Base-by-base conservation (phyloP, 2,113 vertebrate species). In the Agapornis roseicollis region DNA sequence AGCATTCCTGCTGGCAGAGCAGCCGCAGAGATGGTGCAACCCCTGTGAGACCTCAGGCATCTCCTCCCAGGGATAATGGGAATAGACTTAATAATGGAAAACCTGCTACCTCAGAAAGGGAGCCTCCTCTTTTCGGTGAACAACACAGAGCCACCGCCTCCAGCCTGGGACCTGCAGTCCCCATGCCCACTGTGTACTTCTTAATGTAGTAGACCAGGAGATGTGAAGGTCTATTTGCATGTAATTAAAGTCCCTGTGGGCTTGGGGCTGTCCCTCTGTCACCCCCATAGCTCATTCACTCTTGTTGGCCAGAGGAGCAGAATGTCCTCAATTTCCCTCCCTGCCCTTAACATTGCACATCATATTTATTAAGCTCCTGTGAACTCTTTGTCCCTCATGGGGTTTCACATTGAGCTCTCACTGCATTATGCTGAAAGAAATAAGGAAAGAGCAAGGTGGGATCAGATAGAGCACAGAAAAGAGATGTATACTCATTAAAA, bases 101-200 rank as follows among this genome's bases (percentile, higher is more conserved):
- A 50, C 22, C 55, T 68, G 29, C 60, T 73, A 28, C 27, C 55
- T 46, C 74, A 63, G 61, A 55, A 50, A 23, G 29, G 7, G 53
- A 88, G 73, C 61, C 35, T 64, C 19, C 3, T 88, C 71, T 35
- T 86, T 49, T 10, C 24, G 3, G 44, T 29, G 33, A 77, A 69
- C 20, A 69, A 17, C 22, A 5, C 29, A 31, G 68, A 88, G 76
- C 33, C 56, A n/a, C 24, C 2, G 1, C 28, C 33, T 3, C 74
- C 70, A 71, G 41, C 37, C 42, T 16, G 31, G 37, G 23, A 53
- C 56, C 60, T 61, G 68, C 7, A 8, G 58, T n/a, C 58, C 39
- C 15, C 46, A 16, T 52, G 25, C 44, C 60, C 4, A 2, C 14
- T 0, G 0, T 1, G 1, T 42, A 13, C 58, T 61, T 31, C 68